These are phyloP conservation scores for Metacarcinus magister DNA, from an alignment of 2,888 invertebrate genomes.

Conservation along the genomic window DNA sequence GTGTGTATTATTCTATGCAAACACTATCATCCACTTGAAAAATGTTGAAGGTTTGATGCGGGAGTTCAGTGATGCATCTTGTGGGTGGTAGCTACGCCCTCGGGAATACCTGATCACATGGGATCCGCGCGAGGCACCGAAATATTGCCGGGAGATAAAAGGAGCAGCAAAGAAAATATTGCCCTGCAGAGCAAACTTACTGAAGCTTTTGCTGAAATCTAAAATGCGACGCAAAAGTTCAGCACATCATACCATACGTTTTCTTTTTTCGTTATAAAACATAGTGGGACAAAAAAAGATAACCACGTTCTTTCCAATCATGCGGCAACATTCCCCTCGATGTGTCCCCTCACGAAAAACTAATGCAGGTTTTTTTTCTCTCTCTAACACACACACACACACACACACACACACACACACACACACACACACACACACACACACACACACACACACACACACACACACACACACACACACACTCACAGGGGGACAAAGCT, in stretches of 20 bases:
- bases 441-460: conserved; percentile 32
- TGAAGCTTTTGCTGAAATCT: neutral
- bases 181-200: conserved; percentile 8
- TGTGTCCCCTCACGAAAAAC: neutral
- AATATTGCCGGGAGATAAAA: neutral
- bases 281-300: neutral
- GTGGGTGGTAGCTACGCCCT: neutral
- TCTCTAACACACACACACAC: neutral
- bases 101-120: conserved; percentile 11
- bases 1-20: conserved; percentile 17
- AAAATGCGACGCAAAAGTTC: neutral
- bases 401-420: neutral
- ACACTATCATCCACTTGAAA: neutral
- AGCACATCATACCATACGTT: neutral
- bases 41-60: neutral
- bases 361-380: neutral
- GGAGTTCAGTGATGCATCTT: neutral
- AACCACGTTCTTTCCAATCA: neutral
- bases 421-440: conserved; percentile 39
- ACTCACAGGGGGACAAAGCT: no score
- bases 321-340: conserved; percentile 16
- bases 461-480: neutral
- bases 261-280: no score
- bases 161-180: neutral
- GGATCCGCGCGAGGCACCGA: neutral